Conservation (phyloP, 2,113 vertebrate genomes). For the Gorilla gorilla region DNA sequence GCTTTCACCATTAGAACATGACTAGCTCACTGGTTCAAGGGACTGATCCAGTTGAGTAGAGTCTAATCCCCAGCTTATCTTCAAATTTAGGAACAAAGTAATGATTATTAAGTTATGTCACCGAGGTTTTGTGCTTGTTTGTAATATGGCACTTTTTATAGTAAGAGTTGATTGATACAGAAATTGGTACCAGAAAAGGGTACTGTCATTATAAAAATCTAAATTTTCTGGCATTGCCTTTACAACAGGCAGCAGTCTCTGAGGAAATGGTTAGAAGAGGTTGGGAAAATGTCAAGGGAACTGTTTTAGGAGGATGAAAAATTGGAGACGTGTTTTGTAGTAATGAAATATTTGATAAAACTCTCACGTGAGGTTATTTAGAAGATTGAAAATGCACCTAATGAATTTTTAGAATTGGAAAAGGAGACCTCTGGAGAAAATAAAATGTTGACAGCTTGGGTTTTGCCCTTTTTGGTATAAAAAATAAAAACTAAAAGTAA, state of each 20-base stretch:
- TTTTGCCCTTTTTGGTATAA: background rate
- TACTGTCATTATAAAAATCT: background rate
- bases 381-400: constrained; percentile 20
- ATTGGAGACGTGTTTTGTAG: background rate
- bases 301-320: background rate
- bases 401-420: constrained; percentile 36
- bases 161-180: background rate
- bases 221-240: background rate
- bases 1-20: background rate
- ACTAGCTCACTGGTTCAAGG: background rate
- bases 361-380: background rate
- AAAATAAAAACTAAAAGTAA: constrained; percentile 28
- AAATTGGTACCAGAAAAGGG: background rate
- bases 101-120: background rate
- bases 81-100: background rate
- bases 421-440: background rate
- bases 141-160: background rate
- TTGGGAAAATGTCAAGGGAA: background rate
- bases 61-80: background rate
- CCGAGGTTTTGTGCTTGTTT: background rate
- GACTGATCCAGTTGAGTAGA: background rate
- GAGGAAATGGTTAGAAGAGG: background rate
- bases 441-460: background rate
- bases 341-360: constrained; percentile 36
- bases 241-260: background rate